A percentile compares a stretch with the other conserved stretches of the same genome.
These are phyloP conservation scores for Gymnobelideus leadbeateri DNA, from an alignment of 2,113 vertebrate species.

Conservation along the genomic window DNA sequence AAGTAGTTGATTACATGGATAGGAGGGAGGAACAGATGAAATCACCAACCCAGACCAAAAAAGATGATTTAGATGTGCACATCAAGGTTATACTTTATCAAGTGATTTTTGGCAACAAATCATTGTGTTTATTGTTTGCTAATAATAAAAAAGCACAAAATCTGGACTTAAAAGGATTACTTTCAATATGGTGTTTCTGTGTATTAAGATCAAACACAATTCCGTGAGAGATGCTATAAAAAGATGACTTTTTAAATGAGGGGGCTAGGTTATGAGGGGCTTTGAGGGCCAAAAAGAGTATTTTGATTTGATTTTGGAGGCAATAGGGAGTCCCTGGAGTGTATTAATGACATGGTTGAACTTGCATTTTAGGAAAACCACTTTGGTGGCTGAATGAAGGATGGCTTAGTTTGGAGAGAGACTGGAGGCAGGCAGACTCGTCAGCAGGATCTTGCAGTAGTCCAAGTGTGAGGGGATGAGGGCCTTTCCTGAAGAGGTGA, in stretches of 20 bases:
- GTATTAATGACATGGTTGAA: no score
- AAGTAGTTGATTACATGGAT: neutral
- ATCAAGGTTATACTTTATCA: neutral
- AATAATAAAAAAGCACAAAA: neutral
- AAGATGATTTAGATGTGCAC: neutral
- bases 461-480: neutral
- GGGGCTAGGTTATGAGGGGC: no score
- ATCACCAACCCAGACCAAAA: neutral
- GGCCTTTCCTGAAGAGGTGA: neutral
- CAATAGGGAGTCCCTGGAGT: no score
- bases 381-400: no score
- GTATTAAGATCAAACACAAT: neutral
- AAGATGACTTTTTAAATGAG: neutral
- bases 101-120: neutral
- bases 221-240: neutral
- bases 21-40: neutral
- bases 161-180: neutral
- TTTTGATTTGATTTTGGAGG: no score
- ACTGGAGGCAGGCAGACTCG: no score
- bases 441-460: neutral
- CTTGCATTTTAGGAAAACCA: no score
- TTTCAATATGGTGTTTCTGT: neutral
- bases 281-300: no score
- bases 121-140: neutral
- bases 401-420: no score